A percentile compares a stretch with the other conserved stretches of the same genome.
phyloP scores from a whole-genome alignment of 2,888 invertebrate genomes.

The Perdita meconis region DNA sequence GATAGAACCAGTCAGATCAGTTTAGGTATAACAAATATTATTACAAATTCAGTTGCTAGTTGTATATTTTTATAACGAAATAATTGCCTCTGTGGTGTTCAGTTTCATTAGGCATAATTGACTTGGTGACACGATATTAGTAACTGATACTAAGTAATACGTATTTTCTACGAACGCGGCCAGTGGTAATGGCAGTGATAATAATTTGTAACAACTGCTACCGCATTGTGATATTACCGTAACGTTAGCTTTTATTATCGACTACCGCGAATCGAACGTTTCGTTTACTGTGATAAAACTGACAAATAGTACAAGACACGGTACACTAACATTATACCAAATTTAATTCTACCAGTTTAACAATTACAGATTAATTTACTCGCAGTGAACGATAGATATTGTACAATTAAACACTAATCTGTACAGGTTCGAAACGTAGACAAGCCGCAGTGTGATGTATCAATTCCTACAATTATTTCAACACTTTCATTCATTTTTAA shows the following conservation, averaged over 20 bases:
- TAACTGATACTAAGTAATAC: slow-evolving; percentile 28
- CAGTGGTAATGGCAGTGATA: slow-evolving; percentile 37
- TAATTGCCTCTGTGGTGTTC: slow-evolving; percentile 19
- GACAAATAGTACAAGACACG: slow-evolving; percentile 10
- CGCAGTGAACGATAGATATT: not conserved
- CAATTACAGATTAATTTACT: not conserved
- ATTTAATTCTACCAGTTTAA: slow-evolving; percentile 3
- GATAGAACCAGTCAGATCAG: slow-evolving; percentile 34
- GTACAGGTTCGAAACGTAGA: not conserved
- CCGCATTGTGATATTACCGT: slow-evolving; percentile 59
- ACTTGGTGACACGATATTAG: slow-evolving; percentile 19
- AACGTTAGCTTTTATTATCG: slow-evolving; percentile 33
- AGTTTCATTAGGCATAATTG: slow-evolving; percentile 8
- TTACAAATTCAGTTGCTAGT: slow-evolving; percentile 7
- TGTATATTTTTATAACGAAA: slow-evolving; percentile 5
- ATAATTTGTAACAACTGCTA: slow-evolving; percentile 57
- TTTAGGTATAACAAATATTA: slow-evolving; percentile 27
- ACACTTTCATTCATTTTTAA: not conserved
- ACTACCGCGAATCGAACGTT: slow-evolving; percentile 16
- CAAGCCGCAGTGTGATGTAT: not conserved
- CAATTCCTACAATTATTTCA: too few relatives aligned
- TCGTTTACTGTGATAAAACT: slow-evolving; percentile 48
- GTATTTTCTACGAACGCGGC: slow-evolving; percentile 43
- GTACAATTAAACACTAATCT: not conserved
- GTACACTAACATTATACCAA: slow-evolving; percentile 14